These are phyloP conservation scores for Torymus tubicola DNA, from an alignment of 2,888 invertebrate genomes.

Conservation along the genomic window DNA sequence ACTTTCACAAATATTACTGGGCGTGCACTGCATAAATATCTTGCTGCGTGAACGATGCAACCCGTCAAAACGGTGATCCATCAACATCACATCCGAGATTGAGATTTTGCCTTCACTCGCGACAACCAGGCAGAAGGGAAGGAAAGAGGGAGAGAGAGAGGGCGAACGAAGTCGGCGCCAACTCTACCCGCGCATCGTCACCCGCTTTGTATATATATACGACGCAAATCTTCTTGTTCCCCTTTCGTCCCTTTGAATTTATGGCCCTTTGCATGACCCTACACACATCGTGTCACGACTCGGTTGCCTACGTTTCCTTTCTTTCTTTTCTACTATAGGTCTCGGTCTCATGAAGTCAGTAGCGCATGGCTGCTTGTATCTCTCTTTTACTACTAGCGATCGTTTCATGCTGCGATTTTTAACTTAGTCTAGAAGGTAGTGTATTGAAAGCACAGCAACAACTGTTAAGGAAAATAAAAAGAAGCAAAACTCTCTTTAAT, in stretches of 20 bases:
- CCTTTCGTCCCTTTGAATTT: conserved; percentile 49
- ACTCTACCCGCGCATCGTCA: conserved; percentile 25
- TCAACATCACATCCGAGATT: conserved; percentile 66
- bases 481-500: no score
- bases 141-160: conserved; percentile 10
- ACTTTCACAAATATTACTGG: background rate
- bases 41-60: no score
- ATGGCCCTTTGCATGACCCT: conserved; percentile 24
- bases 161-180: conserved; percentile 57
- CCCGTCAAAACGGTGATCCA: conserved; percentile 60
- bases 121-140: conserved; percentile 46
- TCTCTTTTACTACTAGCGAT: background rate
- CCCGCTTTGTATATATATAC: conserved; percentile 9
- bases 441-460: no score
- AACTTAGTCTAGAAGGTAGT: no score
- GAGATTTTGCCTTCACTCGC: conserved; percentile 63
- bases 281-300: conserved; percentile 13
- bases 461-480: no score
- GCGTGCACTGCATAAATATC: background rate
- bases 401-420: no score
- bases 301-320: conserved; percentile 45
- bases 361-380: conserved; percentile 16
- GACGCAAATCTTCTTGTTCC: conserved; percentile 51
- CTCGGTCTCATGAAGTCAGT: background rate
- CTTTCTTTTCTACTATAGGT: conserved; percentile 7